Base-by-base conservation (phyloP, 1,140 invertebrate genomes). In the Zaprionus gabonicus region DNA sequence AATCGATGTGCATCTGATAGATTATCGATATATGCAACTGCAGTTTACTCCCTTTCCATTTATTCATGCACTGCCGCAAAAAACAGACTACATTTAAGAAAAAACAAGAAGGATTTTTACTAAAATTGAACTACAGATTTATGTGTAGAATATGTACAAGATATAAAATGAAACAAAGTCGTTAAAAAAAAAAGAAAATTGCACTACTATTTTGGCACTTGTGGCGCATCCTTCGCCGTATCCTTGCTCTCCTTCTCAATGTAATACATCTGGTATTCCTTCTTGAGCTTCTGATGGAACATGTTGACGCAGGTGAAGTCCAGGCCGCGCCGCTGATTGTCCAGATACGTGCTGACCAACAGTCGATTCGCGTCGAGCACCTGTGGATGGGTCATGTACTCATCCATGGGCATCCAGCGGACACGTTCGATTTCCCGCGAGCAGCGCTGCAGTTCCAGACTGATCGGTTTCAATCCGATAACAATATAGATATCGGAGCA, bases 401-500 rank as follows among this genome's bases (percentile, higher is more conserved):
- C 96, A 36, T 96, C 94, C 31, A 97, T 94, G 76, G 95, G 94
- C 96, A 98, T 98, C 98, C 98, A 99, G 80, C 94, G 90, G 76
- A 96, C 96, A 23, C 95, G 94, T 0, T 93, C 94, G 17, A 98
- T 95, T 94, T 99, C 97, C 76, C 94, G 93, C 15, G 95, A 93
- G 81, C 96, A 97, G 73, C 95, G 94, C 20, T 62, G 73, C 46
- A 98, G 96, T 9, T 95, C 93, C 17, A 94, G 91, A 34, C 95
- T 95, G 1, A 94, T 63, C 0, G 97, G 96, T 77, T 93, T 95
- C 77, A 98, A 93, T 76, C 95, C 94, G 5, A 97, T 94, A 1
- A 98, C 94, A 51, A 97, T 94, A 85, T 98, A 98, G 57, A 98
- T 95, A 91, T 98, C 97, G 1, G 96, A 97, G 88, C 97, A 98